phyloP scores from a whole-genome alignment of 2,113 vertebrate genomes.

The Hippoglossus stenolepis region DNA sequence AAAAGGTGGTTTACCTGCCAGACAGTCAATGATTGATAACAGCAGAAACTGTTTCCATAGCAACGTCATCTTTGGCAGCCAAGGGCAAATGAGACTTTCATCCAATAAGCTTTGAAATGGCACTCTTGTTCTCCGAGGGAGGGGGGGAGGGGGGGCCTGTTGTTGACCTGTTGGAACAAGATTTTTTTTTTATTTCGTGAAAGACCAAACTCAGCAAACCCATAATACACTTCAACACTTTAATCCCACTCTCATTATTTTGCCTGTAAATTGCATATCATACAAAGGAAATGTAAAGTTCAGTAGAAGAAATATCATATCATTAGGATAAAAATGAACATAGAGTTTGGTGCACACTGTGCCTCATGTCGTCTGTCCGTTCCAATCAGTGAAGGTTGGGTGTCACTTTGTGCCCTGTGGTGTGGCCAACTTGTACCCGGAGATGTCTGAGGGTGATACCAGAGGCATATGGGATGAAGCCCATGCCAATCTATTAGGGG shows the following conservation, averaged over 20 bases:
- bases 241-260: neutral
- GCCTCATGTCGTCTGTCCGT: conserved; percentile 3
- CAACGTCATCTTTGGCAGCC: conserved; percentile 90
- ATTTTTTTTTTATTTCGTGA: conserved; percentile 30
- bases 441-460: conserved; percentile 65
- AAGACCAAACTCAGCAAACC: conserved; percentile 37
- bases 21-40: conserved; percentile 88
- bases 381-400: conserved; percentile 48
- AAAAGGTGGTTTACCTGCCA: conserved; percentile 88
- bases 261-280: conserved; percentile 3
- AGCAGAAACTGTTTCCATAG: conserved; percentile 93
- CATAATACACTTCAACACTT: neutral
- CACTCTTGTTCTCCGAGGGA: conserved; percentile 73
- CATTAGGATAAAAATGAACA: neutral
- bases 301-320: neutral
- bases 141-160: conserved; percentile 53
- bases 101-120: conserved; percentile 81
- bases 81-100: conserved; percentile 81
- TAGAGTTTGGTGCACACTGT: conserved; percentile 9
- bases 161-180: conserved; percentile 84
- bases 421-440: conserved; percentile 48
- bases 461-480: conserved; percentile 64
- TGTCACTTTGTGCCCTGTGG: conserved; percentile 43
- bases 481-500: conserved; percentile 73
- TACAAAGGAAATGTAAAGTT: neutral